Base-by-base conservation (phyloP, 2,113 vertebrate genomes). In the Pagrus major region DNA sequence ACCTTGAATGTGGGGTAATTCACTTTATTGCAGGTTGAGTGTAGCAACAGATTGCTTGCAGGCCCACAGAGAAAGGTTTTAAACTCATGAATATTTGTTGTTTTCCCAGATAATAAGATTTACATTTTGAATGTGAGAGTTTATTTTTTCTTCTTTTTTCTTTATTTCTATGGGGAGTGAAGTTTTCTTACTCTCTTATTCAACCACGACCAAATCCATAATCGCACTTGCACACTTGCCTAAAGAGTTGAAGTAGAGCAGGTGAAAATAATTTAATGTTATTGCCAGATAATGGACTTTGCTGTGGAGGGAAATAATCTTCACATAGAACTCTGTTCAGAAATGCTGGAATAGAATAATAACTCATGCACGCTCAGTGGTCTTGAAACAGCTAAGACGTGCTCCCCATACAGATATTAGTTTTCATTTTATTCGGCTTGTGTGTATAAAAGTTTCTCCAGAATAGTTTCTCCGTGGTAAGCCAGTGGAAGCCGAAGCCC, bases 1-100 rank as follows among this genome's bases (percentile, higher is more conserved):
- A 58, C 66, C 75, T 54, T 69, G 60, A 68, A 23, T 41, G 51
- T 20, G 25, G 46, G n/a, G 21, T 54, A 20, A 54, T 49, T 64
- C 5, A 69, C 18, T 76, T 80, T 64, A 76, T 44, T 54, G 70
- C 37, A 10, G 15, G 39, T 52, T 27, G 42, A 31, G 42, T 21
- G 29, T 3, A 12, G 49, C 11, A 29, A 15, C 52, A 56, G 4
- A n/a, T 27, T 55, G 16, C 37, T 66, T 16, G 14, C 5, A 29
- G 46, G 20, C 21, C 29, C 2, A 18, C 33, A n/a, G 44, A 49
- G 44, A 25, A 33, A 41, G 4, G 35, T 54, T 44, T 23, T 15
- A 33, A 31, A 56, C 4, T 9, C 0, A 1, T 11, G 2, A 41
- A 42, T 27, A 25, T 63, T 5, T 42, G 0, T 61, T 61, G 58